phyloP scores from a whole-genome alignment of 2,888 invertebrate genomes.

The Onthophagus sagittarius region DNA sequence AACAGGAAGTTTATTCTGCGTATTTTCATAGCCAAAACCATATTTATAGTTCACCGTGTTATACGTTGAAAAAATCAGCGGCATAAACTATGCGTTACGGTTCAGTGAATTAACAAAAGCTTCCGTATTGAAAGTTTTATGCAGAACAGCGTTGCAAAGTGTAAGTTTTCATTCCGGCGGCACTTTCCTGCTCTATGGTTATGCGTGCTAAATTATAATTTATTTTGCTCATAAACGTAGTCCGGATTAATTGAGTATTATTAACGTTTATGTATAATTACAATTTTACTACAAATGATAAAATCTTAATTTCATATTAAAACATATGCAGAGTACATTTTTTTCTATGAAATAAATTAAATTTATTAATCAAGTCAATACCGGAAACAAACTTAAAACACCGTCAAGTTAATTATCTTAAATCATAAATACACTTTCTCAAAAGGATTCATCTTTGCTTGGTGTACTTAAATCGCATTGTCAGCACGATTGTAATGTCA shows the following conservation, averaged over 20 bases:
- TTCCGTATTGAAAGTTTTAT: not conserved
- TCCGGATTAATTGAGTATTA: not conserved
- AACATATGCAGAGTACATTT: too few species aligned
- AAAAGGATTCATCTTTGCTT: not conserved
- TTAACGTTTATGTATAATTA: not conserved
- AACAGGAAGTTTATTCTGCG: not conserved
- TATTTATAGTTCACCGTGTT: not conserved
- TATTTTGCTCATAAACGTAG: not conserved
- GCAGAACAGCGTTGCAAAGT: not conserved
- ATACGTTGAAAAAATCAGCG: not conserved
- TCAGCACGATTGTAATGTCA: constrained; percentile 15
- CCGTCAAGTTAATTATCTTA: not conserved
- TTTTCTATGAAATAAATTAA: too few species aligned
- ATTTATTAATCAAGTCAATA: too few species aligned
- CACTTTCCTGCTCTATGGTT: not conserved
- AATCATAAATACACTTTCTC: not conserved
- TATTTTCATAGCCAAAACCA: not conserved
- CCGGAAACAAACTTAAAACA: too few species aligned
- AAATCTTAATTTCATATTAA: too few species aligned
- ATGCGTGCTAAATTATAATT: not conserved
- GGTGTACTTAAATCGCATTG: not conserved
- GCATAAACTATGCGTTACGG: not conserved
- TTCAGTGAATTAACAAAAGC: not conserved
- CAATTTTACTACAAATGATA: not conserved
- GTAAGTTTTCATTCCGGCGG: not conserved